Conservation (phyloP, 2,888 invertebrate species). For the Entomobrya multifasciata region DNA sequence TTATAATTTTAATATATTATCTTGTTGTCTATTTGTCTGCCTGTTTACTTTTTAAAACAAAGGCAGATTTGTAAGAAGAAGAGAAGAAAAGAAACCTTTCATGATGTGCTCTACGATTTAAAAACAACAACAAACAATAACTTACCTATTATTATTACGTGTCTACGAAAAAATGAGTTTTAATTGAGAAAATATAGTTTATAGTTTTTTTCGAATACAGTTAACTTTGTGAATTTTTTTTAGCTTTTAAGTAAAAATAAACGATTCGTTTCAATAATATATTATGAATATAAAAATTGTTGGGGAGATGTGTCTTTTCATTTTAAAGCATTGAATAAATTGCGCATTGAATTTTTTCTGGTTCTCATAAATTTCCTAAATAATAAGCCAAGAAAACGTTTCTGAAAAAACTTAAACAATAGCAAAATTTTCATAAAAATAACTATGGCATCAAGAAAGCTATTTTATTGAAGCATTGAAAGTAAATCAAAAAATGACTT, state of each 20-base stretch:
- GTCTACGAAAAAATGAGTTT: background rate
- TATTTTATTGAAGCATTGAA: too few relatives aligned
- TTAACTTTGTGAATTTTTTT: conserved; percentile 58
- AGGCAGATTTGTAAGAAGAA: too few relatives aligned
- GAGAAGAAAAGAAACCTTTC: background rate
- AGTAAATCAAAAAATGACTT: too few relatives aligned
- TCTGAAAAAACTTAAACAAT: too few relatives aligned
- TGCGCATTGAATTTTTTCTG: too few relatives aligned
- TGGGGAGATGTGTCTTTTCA: background rate
- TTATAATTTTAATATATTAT: too few relatives aligned
- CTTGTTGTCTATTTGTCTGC: conserved; percentile 16
- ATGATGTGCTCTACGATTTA: conserved; percentile 33
- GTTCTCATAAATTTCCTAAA: too few relatives aligned
- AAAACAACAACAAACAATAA: background rate
- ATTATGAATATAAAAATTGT: conserved; percentile 3
- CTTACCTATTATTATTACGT: background rate
- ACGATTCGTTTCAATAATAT: conserved; percentile 24
- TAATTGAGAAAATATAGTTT: conserved; percentile 56
- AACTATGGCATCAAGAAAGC: too few relatives aligned
- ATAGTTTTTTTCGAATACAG: conserved; percentile 61
- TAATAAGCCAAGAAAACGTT: too few relatives aligned
- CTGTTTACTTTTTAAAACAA: background rate
- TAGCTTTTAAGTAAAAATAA: conserved; percentile 54
- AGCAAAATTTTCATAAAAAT: too few relatives aligned
- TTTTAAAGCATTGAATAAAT: background rate